phyloP scores from a whole-genome alignment of 35 echinoderm and acorn worm species.

The Strongylocentrotus purpuratus region DNA sequence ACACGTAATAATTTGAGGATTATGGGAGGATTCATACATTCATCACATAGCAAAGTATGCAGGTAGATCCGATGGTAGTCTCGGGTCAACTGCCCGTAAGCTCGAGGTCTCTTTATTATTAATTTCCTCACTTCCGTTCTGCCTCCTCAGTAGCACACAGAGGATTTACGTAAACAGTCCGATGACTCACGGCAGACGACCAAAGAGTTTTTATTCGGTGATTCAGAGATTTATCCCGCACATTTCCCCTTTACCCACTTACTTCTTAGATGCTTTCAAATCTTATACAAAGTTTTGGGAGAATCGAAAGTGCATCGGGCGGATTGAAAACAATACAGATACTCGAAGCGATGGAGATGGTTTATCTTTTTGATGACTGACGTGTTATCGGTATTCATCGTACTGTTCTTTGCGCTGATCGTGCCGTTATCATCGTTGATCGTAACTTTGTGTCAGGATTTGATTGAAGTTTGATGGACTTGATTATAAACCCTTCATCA shows the following conservation, averaged over 20 bases:
- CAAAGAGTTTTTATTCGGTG: not conserved
- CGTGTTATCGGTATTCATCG: not conserved
- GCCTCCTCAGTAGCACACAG: conserved; percentile 21
- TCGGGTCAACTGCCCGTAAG: not conserved
- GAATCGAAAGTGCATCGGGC: not conserved
- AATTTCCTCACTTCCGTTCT: conserved; percentile 29
- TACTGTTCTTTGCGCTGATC: not conserved
- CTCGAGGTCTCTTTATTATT: not conserved
- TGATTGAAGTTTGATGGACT: not conserved
- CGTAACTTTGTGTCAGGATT: not conserved
- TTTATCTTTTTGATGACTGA: not conserved
- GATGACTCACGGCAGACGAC: not conserved
- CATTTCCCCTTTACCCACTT: not conserved
- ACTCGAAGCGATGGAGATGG: not conserved
- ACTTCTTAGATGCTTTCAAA: not conserved
- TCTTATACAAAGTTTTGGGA: not conserved
- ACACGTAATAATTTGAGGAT: too few species aligned
- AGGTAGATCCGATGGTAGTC: not conserved
- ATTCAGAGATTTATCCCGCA: not conserved
- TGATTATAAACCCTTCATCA: not conserved
- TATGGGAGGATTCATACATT: too few species aligned
- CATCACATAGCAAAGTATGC: too few species aligned
- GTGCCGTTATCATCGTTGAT: not conserved
- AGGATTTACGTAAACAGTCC: conserved; percentile 1
- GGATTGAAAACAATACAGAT: not conserved